Conservation (phyloP, 53 echinoderm and acorn worm genomes). For the Antedon mediterranea region DNA sequence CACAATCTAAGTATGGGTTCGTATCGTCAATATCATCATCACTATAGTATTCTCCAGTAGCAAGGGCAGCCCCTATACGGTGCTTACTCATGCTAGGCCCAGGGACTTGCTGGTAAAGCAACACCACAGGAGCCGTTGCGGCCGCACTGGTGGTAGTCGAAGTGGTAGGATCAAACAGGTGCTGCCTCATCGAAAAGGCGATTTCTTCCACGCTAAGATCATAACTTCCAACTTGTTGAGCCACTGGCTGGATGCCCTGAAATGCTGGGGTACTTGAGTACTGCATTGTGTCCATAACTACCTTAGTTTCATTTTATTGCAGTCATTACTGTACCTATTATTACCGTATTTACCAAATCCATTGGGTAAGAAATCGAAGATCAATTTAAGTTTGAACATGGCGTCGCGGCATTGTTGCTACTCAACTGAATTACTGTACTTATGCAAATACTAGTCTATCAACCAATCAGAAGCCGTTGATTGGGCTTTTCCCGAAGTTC, state of each 20-base stretch:
- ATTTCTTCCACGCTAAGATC: conserved; percentile 49
- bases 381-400: neutral
- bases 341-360: neutral
- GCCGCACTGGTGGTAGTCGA: neutral
- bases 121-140: neutral
- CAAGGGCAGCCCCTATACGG: too few relatives aligned
- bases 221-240: conserved; percentile 4
- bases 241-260: neutral
- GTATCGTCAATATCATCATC: neutral
- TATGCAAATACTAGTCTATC: neutral
- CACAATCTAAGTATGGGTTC: neutral
- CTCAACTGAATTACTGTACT: neutral
- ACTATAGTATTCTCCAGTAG: neutral
- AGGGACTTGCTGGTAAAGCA: neutral
- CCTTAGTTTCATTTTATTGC: neutral
- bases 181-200: conserved; percentile 53
- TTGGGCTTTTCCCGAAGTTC: neutral
- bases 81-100: neutral
- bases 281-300: neutral
- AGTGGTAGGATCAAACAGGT: conserved; percentile 30
- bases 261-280: neutral
- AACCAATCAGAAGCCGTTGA: neutral
- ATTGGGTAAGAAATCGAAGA: neutral
- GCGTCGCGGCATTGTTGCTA: conserved; percentile 1
- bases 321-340: neutral